These are phyloP conservation scores for Mungos mungo DNA, from an alignment of 2,113 vertebrate genomes.

Conservation along the genomic window DNA sequence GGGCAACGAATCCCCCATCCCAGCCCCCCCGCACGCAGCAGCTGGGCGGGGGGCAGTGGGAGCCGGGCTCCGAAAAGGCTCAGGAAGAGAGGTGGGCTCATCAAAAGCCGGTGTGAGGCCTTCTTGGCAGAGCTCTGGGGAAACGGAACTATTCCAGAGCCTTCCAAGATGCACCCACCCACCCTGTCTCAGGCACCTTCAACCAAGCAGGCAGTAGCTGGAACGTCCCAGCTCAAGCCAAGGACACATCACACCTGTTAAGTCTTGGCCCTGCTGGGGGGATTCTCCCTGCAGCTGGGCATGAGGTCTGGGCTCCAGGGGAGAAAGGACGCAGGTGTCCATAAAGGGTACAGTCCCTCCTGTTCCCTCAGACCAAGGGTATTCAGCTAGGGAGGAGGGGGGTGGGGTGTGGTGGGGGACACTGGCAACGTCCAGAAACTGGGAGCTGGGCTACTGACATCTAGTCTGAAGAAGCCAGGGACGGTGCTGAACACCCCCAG, in stretches of 20 bases:
- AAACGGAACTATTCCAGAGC: not conserved
- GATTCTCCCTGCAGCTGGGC: not conserved
- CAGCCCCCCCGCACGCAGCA: not conserved
- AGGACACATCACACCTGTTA: not conserved
- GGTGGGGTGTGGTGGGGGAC: not conserved
- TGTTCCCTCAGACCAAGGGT: not conserved
- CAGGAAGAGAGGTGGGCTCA: not conserved
- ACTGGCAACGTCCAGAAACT: fast-evolving
- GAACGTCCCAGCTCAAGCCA: not conserved
- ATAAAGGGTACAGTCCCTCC: not conserved
- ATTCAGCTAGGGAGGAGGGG: not conserved
- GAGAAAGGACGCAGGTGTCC: not conserved
- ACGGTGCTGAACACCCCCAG: not conserved
- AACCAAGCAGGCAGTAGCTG: no score
- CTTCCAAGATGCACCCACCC: not conserved
- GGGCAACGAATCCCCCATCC: not conserved
- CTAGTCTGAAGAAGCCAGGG: not conserved
- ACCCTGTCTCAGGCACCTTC: not conserved
- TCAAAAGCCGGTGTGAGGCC: not conserved
- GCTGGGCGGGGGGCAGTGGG: not conserved
- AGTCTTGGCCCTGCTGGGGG: not conserved
- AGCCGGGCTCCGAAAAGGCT: not conserved
- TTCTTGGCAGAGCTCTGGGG: not conserved
- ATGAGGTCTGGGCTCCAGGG: not conserved
- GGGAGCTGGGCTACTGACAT: no score